Evolutionary conservation across 2,113 vertebrate genomes (phyloP).

Genomic region (Malaclemys terrapin): DNA sequence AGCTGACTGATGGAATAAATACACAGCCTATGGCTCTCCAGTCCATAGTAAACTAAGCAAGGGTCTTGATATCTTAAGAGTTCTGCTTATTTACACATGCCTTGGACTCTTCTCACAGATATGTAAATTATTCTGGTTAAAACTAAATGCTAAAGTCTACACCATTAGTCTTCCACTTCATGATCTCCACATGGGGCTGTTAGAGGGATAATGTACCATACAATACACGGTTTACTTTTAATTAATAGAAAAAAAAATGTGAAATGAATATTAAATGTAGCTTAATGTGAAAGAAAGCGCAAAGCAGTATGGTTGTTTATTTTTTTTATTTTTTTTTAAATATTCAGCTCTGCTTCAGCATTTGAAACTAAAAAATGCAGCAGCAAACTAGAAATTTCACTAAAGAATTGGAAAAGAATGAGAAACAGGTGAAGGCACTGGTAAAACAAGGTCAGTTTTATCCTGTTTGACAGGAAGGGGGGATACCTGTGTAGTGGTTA

Average conservation of each 20-base stretch:
- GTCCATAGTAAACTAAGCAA: slow-evolving; percentile 82
- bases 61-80: slow-evolving; percentile 83
- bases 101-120: slow-evolving; percentile 91
- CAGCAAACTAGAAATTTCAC: not conserved
- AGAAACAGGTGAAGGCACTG: not conserved
- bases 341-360: slow-evolving; percentile 77
- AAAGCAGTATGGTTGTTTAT: slow-evolving; percentile 78
- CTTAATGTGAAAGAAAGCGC: slow-evolving; percentile 93
- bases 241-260: slow-evolving; percentile 98
- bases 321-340: slow-evolving; percentile 65
- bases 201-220: slow-evolving; percentile 99
- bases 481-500: fast-evolving
- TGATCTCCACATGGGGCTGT: slow-evolving; percentile 99
- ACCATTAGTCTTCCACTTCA: slow-evolving; percentile 99
- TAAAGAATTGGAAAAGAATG: slow-evolving; percentile 11
- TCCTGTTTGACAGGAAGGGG: not conserved
- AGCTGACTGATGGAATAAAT: slow-evolving; percentile 92
- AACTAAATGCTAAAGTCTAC: slow-evolving; percentile 99
- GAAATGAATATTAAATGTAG: slow-evolving; percentile 97
- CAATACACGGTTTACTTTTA: slow-evolving; percentile 99
- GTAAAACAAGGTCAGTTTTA: not conserved
- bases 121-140: slow-evolving; percentile 96
- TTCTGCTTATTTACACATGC: slow-evolving; percentile 98
- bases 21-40: slow-evolving; percentile 78
- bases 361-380: slow-evolving; percentile 70